A percentile compares a stretch with the other conserved stretches of the same genome.
Evolutionary conservation across 2,113 vertebrate genomes (phyloP).

Genomic region (Scolopax mira): DNA sequence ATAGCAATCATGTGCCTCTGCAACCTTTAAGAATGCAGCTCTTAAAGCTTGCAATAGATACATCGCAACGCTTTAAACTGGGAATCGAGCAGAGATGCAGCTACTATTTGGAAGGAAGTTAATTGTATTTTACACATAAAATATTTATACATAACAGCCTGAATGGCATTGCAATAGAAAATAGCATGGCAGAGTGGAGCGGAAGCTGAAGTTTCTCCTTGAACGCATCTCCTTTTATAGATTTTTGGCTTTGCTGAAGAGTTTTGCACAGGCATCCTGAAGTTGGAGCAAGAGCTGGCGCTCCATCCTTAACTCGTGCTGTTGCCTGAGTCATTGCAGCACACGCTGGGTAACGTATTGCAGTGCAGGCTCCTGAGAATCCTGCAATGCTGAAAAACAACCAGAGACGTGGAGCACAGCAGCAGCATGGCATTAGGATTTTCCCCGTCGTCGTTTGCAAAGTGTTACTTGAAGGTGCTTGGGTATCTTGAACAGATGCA

Average conservation of each 20-base stretch:
- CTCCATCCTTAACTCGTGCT: not conserved
- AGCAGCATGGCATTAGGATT: not conserved
- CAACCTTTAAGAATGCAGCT: not conserved
- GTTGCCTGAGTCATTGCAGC: conserved; percentile 46
- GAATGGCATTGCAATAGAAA: not conserved
- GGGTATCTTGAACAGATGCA: not conserved
- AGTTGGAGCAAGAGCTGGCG: not conserved
- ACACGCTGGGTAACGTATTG: not conserved
- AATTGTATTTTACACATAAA: not conserved
- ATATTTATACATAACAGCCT: not conserved
- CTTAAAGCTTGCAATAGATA: not conserved
- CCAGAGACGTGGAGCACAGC: not conserved
- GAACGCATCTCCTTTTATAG: conserved; percentile 1
- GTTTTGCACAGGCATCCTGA: conserved; percentile 2
- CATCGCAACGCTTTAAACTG: not conserved
- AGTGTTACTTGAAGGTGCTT: not conserved
- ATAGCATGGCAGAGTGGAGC: not conserved
- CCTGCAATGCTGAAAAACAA: conserved; percentile 38
- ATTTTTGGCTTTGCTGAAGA: conserved; percentile 6
- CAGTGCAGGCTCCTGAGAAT: not conserved
- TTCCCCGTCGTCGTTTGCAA: not conserved
- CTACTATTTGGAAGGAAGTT: not conserved
- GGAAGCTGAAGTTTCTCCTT: conserved; percentile 14
- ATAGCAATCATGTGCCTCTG: not conserved
- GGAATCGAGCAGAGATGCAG: not conserved